Evolutionary conservation across 1,140 invertebrate species (phyloP), one percentile per base, ranked within the genome.

Genomic region (Hydropsyche tenuis): DNA sequence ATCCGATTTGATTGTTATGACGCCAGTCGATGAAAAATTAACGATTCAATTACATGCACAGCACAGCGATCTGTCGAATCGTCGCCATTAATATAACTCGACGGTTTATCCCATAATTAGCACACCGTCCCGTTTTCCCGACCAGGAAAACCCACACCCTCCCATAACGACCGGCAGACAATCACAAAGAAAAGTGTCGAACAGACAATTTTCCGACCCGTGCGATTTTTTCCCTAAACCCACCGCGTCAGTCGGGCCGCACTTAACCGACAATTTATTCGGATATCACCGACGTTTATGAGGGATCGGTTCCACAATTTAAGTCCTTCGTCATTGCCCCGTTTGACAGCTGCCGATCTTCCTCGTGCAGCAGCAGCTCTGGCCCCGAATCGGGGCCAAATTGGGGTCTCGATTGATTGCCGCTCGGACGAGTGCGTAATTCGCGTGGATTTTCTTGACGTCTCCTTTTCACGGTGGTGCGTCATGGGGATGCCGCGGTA

Each of bases 261-360:
- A 63, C 16, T 65, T 65, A 65, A 65, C 63, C 42, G 63, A 30
- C 20, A 68, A 46, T 68, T 68, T 68, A 46, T 68, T 48, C 65
- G 37, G 43, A 46, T 48, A 12, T 45, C 63, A 45, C 14, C 22
- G 63, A 66, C 42, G 63, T 63, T 63, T 63, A 63, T 63, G 60
- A 63, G 60, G 60, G 60, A 16, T 14, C 14, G 23, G 23, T n/a
- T n/a, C n/a, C n/a, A n/a, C n/a, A n/a, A 5, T 37, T 63, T 23
- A 23, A 22, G 22, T 25, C 3, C 20, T 23, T 20, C 12, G 56
- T 60, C 23, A 22, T 27, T 25, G 23, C 56, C 6, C 23, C 23
- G 56, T 23, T 25, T 60, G 56, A 60, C 56, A 60, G 56, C 56
- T 60, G 56, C 22, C 56, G 23, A 23, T 53, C 48, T 53, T n/a